Conservation (phyloP, 2,797 vertebrate species). For the Neolamprologus multifasciatus region DNA sequence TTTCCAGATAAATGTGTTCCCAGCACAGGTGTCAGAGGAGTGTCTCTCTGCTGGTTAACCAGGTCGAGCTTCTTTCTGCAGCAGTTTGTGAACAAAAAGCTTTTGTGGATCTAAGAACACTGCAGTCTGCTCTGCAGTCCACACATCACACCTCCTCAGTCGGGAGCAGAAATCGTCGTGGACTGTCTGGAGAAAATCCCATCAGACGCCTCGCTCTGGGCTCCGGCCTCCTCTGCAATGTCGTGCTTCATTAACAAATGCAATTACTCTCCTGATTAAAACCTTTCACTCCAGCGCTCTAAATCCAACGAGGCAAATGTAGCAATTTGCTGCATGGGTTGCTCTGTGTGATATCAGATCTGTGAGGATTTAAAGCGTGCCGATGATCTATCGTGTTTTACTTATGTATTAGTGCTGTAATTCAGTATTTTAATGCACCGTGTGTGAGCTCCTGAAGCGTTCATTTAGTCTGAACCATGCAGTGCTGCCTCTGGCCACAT, state of each 20-base stretch:
- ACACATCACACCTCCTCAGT: constrained; percentile 17
- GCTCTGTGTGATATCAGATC: constrained; percentile 35
- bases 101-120: neutral
- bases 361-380: constrained; percentile 1
- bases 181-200: constrained; percentile 28
- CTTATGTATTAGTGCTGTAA: constrained; percentile 26
- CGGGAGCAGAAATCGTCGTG: constrained; percentile 4
- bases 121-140: constrained; percentile 39
- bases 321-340: constrained; percentile 50
- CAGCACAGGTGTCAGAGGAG: neutral
- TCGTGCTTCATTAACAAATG: constrained; percentile 51
- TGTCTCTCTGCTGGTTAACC: neutral
- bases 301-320: constrained; percentile 32
- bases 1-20: neutral
- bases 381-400: constrained; percentile 32
- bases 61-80: neutral
- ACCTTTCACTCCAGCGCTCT: constrained; percentile 29
- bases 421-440: constrained; percentile 17
- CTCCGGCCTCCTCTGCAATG: constrained; percentile 4
- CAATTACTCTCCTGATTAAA: constrained; percentile 56
- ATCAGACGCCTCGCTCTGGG: neutral
- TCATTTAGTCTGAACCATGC: neutral
- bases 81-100: neutral
- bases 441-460: neutral
- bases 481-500: constrained; percentile 27